Evolutionary conservation across 2,888 invertebrate genomes (phyloP), one percentile per base, ranked within the genome.

Genomic region (Galeopsomyia nigrocyanea): DNA sequence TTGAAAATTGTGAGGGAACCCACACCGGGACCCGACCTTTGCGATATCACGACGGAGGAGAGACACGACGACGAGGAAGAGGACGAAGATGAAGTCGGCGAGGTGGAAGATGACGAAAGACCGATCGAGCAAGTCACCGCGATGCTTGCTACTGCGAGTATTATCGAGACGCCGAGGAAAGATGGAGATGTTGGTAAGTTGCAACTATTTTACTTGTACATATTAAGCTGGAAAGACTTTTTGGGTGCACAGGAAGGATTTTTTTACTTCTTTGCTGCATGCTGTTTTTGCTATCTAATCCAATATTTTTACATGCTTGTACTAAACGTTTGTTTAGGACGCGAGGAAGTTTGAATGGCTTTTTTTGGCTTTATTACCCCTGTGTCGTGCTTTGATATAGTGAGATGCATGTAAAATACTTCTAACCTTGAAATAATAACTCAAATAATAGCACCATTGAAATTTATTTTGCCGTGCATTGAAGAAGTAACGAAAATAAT

Each of bases 21-120:
- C 10, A 85, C 84, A 0, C 83, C 84, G 0, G 83, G 82, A 0
- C 83, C 83, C 0, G 82, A 84, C 46, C 74, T 81, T 22, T 78
- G 79, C 21, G 74, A 50, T 3, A 3, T 14, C 39, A 10, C 39
- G 7, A 39, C 39, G 39, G 39, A 39, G 39, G 39, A 39, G 13
- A 76, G 61, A 76, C 5, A 14, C 26, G 22, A 14, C 56, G 56
- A 22, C 17, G 10, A 56, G 22, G 22, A 21, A 26, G 39, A 31
- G 13, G 46, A 49, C 73, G 13, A 55, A 26, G 21, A 56, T 39
- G 39, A 39, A 10, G 46, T 10, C 21, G 16, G n/a, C 13, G 14
- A 39, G 10, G 17, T 47, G 3, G 46, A 49, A 13, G 39, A 66
- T 6, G 66, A 58, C n/a, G 65, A 64, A 2, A 50, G 21, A 9